Percentiles rank a stretch among this genome's conserved stretches.
These are phyloP conservation scores for Dendropsophus ebraccatus DNA, from an alignment of 2,113 vertebrate species.

Conservation along the genomic window DNA sequence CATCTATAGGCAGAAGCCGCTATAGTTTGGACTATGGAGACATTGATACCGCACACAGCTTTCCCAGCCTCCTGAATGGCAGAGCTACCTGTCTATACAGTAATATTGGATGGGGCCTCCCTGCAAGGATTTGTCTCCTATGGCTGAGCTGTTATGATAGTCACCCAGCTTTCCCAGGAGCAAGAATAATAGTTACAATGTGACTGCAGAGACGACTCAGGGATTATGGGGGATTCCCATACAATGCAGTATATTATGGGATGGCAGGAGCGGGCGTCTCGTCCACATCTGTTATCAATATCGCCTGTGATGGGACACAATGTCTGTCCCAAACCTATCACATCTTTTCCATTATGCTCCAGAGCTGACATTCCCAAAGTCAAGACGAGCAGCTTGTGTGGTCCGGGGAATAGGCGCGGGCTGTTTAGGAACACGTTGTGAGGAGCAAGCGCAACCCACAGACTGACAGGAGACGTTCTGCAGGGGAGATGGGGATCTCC, in stretches of 20 bases:
- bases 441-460: not conserved
- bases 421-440: conserved; percentile 13
- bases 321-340: conserved; percentile 10
- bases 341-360: conserved; percentile 42
- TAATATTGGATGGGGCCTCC: too few relatives aligned
- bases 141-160: not conserved
- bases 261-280: not conserved
- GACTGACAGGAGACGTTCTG: not conserved
- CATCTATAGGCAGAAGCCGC: too few relatives aligned
- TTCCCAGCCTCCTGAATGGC: too few relatives aligned
- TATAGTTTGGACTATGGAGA: too few relatives aligned
- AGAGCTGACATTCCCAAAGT: conserved; percentile 31
- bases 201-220: not conserved
- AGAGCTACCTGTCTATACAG: too few relatives aligned
- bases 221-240: not conserved
- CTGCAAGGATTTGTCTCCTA: too few relatives aligned
- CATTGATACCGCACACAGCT: not conserved
- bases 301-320: conserved; percentile 17
- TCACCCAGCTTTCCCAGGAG: not conserved
- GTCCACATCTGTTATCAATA: conserved; percentile 51
- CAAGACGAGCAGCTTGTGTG: conserved; percentile 33
- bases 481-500: too few relatives aligned
- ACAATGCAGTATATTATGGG: not conserved
- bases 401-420: conserved; percentile 38
- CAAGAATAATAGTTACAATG: not conserved